phyloP scores from a whole-genome alignment of 2,797 vertebrate species.

The Lepidocolaptes lacrymiger region DNA sequence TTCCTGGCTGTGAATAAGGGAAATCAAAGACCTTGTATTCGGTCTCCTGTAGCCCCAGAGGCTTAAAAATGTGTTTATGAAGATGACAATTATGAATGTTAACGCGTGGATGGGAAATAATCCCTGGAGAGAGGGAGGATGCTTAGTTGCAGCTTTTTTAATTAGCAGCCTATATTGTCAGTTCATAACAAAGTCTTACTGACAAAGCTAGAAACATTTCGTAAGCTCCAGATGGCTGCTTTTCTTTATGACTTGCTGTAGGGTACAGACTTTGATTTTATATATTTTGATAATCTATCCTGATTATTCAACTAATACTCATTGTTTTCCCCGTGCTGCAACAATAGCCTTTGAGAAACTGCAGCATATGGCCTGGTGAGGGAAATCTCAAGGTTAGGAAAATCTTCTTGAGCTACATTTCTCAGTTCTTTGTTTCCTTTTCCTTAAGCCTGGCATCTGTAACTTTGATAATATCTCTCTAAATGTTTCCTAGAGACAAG shows the following conservation, averaged over 20 bases:
- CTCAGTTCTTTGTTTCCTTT: neutral
- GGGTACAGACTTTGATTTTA: slow-evolving; percentile 55
- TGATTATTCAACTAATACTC: slow-evolving; percentile 65
- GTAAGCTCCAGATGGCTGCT: slow-evolving; percentile 61
- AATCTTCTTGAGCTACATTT: neutral
- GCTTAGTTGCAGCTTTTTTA: slow-evolving; percentile 20
- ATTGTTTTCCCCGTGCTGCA: slow-evolving; percentile 7
- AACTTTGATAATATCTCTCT: neutral
- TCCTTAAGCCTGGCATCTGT: neutral
- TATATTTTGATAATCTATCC: slow-evolving; percentile 68
- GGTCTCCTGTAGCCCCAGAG: neutral
- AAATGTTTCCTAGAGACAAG: neutral
- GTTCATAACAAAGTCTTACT: slow-evolving; percentile 33
- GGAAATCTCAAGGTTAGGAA: slow-evolving; percentile 24
- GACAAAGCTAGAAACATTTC: slow-evolving; percentile 42
- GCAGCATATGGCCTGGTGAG: slow-evolving; percentile 26
- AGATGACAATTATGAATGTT: neutral
- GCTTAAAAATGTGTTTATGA: neutral
- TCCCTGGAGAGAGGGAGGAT: slow-evolving; percentile 1
- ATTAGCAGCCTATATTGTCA: slow-evolving; percentile 33
- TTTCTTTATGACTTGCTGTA: slow-evolving; percentile 60
- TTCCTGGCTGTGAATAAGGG: neutral
- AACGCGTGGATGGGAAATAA: neutral
- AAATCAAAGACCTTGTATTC: neutral
- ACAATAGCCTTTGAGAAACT: neutral